These are phyloP conservation scores for Dicerorhinus sumatrensis DNA, from an alignment of 2,113 vertebrate species.

Conservation along the genomic window DNA sequence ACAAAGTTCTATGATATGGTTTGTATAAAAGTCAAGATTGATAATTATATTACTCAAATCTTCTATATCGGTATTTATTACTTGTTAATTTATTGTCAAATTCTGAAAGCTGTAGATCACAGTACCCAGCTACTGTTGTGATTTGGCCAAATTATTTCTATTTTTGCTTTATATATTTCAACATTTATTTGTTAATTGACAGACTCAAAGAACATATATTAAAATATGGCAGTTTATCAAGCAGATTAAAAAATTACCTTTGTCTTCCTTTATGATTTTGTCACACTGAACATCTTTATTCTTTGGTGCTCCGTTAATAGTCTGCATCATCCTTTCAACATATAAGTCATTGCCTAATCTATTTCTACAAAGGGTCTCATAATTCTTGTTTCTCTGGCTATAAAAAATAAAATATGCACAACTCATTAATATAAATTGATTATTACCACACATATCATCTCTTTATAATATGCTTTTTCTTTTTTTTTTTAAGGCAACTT, in stretches of 20 bases:
- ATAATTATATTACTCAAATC: conserved; percentile 20
- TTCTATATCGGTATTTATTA: conserved; percentile 7
- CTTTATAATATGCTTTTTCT: not conserved
- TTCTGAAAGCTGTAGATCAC: conserved; percentile 17
- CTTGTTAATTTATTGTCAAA: conserved; percentile 2
- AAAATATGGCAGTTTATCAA: conserved; percentile 31
- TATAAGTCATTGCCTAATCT: conserved; percentile 88
- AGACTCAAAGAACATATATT: not conserved
- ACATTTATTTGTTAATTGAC: conserved; percentile 17
- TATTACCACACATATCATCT: not conserved
- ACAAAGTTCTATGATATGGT: not conserved
- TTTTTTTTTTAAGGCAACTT: not conserved
- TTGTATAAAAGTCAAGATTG: not conserved
- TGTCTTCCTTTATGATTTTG: conserved; percentile 84
- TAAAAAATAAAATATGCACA: conserved; percentile 43
- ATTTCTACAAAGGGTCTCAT: conserved; percentile 88
- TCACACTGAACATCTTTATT: conserved; percentile 92
- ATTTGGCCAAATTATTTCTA: conserved; percentile 43
- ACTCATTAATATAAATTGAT: conserved; percentile 5
- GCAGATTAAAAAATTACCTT: conserved; percentile 86
- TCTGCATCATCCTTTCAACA: conserved; percentile 91
- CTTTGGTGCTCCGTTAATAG: conserved; percentile 90
- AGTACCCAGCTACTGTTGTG: not conserved
- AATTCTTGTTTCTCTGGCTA: conserved; percentile 88
- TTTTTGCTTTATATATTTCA: conserved; percentile 31